Evolutionary conservation across 2,888 invertebrate species (phyloP).

Genomic region (Sphaeridia pumilis): DNA sequence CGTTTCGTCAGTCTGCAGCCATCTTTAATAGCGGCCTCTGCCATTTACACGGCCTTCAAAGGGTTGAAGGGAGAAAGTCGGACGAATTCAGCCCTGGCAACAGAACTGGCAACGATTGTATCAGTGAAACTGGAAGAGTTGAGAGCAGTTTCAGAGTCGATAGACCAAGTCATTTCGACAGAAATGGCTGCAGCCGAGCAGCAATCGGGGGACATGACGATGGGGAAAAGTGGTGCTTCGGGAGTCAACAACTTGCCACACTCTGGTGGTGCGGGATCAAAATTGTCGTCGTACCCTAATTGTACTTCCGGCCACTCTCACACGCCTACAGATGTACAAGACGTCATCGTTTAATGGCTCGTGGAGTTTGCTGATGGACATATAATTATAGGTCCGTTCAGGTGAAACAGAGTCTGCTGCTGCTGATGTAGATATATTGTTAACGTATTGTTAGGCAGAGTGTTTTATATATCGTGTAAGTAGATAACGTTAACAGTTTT

Average conservation of each 20-base stretch:
- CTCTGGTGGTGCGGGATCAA: constrained; percentile 17
- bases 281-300: constrained; percentile 18
- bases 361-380: no score
- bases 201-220: constrained; percentile 29
- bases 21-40: constrained; percentile 33
- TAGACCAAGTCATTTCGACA: constrained; percentile 34
- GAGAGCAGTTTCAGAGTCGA: constrained; percentile 26
- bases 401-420: no score
- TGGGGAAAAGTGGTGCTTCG: constrained; percentile 1
- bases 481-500: no score
- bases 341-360: constrained; percentile 19
- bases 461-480: no score
- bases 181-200: constrained; percentile 34
- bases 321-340: constrained; percentile 28
- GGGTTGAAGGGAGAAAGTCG: constrained; percentile 21
- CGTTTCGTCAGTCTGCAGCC: constrained; percentile 34
- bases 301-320: constrained; percentile 19
- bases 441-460: no score
- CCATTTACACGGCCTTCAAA: constrained; percentile 35
- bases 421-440: no score
- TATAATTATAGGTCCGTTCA: no score
- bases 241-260: constrained; percentile 5
- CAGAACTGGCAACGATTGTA: constrained; percentile 27
- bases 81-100: constrained; percentile 23
- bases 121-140: constrained; percentile 29